Percentiles rank a stretch among this genome's conserved stretches.
These are phyloP conservation scores for Drosophila nigricruria DNA, from an alignment of 2,888 invertebrate genomes.

Conservation along the genomic window DNA sequence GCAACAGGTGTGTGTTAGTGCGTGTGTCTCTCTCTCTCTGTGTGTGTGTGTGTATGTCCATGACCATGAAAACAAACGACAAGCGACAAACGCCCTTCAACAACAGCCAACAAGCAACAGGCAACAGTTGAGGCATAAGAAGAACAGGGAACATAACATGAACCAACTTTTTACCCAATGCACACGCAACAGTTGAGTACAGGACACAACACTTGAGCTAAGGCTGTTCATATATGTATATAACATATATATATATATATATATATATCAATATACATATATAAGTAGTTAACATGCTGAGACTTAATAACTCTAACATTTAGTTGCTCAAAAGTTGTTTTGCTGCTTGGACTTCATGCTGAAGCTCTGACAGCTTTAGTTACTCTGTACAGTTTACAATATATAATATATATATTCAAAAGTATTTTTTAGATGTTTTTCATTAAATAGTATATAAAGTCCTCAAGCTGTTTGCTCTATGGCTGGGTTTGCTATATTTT, in stretches of 20 bases:
- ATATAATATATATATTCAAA: background rate
- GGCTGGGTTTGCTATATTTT: background rate
- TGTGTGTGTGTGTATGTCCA: conserved; percentile 13
- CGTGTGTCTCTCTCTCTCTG: no score
- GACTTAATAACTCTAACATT: background rate
- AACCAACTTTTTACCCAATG: conserved; percentile 13
- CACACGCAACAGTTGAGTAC: conserved; percentile 23
- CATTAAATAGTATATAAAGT: background rate
- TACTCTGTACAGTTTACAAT: background rate
- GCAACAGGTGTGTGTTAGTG: conserved; percentile 52
- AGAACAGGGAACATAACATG: conserved; percentile 37
- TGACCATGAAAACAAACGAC: conserved; percentile 58
- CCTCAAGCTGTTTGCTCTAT: background rate
- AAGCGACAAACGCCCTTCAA: conserved; percentile 38
- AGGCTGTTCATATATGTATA: background rate
- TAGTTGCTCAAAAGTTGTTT: background rate
- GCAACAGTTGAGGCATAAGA: conserved; percentile 24
- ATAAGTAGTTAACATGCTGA: background rate
- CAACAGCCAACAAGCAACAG: conserved; percentile 7
- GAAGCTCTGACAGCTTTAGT: background rate
- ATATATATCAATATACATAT: background rate
- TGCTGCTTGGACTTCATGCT: background rate
- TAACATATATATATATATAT: background rate
- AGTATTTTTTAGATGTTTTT: background rate
- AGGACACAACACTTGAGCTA: background rate